These are phyloP conservation scores for Bursaphelenchus okinawaensis DNA, from an alignment of 2,888 invertebrate genomes.

Conservation along the genomic window DNA sequence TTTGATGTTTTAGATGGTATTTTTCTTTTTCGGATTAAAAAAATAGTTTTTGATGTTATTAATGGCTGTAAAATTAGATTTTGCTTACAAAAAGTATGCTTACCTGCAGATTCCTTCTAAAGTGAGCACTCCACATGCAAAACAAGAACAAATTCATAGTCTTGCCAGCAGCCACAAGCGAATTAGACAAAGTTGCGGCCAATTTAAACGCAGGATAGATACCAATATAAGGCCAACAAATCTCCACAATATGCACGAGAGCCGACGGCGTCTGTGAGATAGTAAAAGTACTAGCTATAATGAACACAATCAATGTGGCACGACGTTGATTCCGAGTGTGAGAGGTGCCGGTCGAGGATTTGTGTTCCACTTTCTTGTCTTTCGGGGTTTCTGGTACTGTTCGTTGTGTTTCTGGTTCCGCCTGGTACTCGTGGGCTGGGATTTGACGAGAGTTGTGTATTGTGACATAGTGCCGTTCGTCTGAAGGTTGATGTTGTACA, in stretches of 20 bases:
- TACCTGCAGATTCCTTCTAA: constrained; percentile 28
- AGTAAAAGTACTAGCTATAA: constrained; percentile 34
- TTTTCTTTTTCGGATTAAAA: too few species aligned
- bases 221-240: constrained; percentile 27
- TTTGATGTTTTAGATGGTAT: neutral
- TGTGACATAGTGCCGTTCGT: neutral
- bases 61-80: too few species aligned
- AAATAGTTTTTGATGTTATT: too few species aligned
- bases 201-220: constrained; percentile 17
- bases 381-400: too few species aligned
- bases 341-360: neutral
- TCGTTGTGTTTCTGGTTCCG: too few species aligned
- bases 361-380: neutral
- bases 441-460: neutral
- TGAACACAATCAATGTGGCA: constrained; percentile 20
- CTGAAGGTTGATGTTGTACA: neutral
- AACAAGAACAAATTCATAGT: constrained; percentile 31
- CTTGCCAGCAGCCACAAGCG: constrained; percentile 30
- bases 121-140: constrained; percentile 32
- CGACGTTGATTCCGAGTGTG: constrained; percentile 10
- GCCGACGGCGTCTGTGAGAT: constrained; percentile 32
- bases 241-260: constrained; percentile 27
- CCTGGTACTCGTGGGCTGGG: neutral
- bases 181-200: constrained; percentile 26
- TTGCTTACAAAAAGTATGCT: neutral